A percentile compares a stretch with the other conserved stretches of the same genome.
Conservation (phyloP, 2,113 vertebrate species). For the Scomber japonicus region DNA sequence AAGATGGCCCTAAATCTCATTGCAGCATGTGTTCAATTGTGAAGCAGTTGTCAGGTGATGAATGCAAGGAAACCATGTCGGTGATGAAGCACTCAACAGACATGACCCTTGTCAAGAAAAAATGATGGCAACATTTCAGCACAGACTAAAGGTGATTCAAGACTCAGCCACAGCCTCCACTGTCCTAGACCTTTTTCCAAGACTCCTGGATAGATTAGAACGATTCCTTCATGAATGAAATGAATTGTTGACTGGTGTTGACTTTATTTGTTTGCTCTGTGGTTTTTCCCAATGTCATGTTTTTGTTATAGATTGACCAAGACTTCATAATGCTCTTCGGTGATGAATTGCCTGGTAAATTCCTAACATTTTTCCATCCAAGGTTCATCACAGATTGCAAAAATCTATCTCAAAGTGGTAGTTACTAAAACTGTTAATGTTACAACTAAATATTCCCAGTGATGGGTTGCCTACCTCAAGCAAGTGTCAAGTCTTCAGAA, state of each 20-base stretch:
- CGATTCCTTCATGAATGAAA: too few species aligned
- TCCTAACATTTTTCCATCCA: neutral
- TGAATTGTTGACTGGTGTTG: too few species aligned
- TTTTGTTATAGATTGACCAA: neutral
- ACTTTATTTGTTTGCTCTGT: too few species aligned
- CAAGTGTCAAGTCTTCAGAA: too few species aligned
- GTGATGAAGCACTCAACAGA: neutral
- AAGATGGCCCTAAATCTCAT: slow-evolving; percentile 14
- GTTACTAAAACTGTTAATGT: too few species aligned
- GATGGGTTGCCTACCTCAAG: too few species aligned
- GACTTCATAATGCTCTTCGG: neutral
- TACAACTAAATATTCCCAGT: too few species aligned
- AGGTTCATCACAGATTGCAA: neutral
- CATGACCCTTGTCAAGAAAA: slow-evolving; percentile 7
- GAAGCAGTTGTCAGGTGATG: neutral
- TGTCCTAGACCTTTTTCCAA: neutral
- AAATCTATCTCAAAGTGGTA: too few species aligned
- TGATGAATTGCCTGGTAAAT: neutral
- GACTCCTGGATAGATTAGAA: neutral
- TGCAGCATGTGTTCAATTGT: too few species aligned
- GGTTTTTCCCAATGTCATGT: neutral
- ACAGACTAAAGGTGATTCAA: slow-evolving; percentile 42
- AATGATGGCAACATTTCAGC: slow-evolving; percentile 28
- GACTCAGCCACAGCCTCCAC: neutral
- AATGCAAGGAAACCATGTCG: slow-evolving; percentile 21